phyloP scores from a whole-genome alignment of 2,888 invertebrate species.

The Eudemis profundana region DNA sequence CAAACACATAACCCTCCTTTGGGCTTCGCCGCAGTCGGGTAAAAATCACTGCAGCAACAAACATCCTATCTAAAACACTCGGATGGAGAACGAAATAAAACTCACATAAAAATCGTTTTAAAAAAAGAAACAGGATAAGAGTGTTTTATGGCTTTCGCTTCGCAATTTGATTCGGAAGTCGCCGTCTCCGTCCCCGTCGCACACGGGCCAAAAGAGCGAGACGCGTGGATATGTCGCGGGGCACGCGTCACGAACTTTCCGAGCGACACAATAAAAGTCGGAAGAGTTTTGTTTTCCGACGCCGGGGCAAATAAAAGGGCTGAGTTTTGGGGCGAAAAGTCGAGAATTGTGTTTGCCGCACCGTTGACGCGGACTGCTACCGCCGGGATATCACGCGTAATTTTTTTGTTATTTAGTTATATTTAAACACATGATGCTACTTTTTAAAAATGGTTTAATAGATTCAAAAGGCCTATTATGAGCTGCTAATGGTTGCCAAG shows the following conservation, averaged over 20 bases:
- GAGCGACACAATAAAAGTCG: slow-evolving; percentile 24
- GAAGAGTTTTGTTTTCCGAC: slow-evolving; percentile 19
- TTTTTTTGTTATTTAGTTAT: neutral
- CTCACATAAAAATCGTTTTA: slow-evolving; percentile 9
- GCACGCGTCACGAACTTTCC: slow-evolving; percentile 14
- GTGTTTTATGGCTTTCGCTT: slow-evolving; percentile 27
- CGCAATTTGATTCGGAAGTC: slow-evolving; percentile 37
- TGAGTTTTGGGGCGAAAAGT: slow-evolving; percentile 1
- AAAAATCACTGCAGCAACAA: neutral
- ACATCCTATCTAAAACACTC: neutral
- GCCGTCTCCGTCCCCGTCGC: slow-evolving; percentile 18
- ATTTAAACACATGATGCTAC: too few relatives aligned
- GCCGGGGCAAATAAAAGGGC: slow-evolving; percentile 8
- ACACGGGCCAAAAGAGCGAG: slow-evolving; percentile 12
- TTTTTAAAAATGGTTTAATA: too few relatives aligned
- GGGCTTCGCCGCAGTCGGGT: too few relatives aligned
- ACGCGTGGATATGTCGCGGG: slow-evolving; percentile 15
- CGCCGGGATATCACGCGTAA: neutral
- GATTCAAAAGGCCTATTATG: too few relatives aligned
- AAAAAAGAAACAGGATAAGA: slow-evolving; percentile 27
- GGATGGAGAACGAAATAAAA: slow-evolving; percentile 14
- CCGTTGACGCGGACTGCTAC: neutral
- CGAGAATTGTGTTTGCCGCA: neutral
- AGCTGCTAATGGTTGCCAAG: too few relatives aligned
- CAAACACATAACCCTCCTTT: too few relatives aligned